Base-by-base conservation (phyloP, 2,797 vertebrate species). In the Alouatta caraya region DNA sequence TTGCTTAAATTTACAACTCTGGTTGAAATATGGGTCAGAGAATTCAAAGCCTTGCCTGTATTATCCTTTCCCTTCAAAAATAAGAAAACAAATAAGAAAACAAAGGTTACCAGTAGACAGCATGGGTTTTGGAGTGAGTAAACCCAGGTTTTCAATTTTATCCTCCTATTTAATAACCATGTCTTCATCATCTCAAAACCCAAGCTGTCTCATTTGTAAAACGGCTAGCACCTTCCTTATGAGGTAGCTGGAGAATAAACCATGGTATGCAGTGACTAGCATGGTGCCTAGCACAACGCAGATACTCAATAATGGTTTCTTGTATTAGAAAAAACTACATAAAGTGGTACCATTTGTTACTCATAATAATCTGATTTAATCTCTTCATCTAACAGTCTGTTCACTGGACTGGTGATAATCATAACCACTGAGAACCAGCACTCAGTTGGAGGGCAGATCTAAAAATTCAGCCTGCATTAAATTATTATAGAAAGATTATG, bases 401-500 rank as follows among this genome's bases (percentile, higher is more conserved):
- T 93, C 37, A 86, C 0, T 13, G 1, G 46, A 75, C 39, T 95
- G 84, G 13, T 79, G n/a, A 73, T 61, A 82, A 90, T 21, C 9
- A 39, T 52, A 39, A 96, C 15, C 17, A 6, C 21, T 12, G 15
- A 90, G 76, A 61, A 93, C 24, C 13, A 79, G 76, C 39, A 64
- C 8, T 70, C 8, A 88, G 83, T 30, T 61, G 15, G 21, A 96
- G 73, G 39, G 19, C 30, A 92, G 17, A 84, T 61, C 10, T 82
- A 90, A 97, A 97, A 89, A 90, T n/a, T 85, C 46, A 87, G 46
- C 22, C 13, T 88, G 9, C n/a, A 88, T 80, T 42, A 93, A 57
- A 90, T 42, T 89, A 85, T 26, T 72, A 55, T 10, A 92, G 55
- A 59, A 97, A 93, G 26, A 57, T 75, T 61, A 79, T 33, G 5